phyloP scores from a whole-genome alignment of 2,797 vertebrate species.

The Schizopygopsis malacanthus region DNA sequence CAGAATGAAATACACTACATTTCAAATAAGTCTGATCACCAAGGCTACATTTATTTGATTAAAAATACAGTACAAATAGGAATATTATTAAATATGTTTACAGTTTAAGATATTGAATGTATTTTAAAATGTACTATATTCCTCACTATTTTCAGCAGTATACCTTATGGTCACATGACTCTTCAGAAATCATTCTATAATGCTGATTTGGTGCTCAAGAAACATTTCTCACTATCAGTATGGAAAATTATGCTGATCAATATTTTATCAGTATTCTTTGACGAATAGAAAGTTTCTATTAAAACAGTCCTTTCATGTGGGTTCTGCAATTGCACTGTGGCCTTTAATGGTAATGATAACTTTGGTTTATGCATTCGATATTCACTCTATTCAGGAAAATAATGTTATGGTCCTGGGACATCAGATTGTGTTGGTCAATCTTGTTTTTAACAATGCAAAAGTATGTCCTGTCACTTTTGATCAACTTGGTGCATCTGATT shows the following conservation, averaged over 20 bases:
- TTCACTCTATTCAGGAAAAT: background rate
- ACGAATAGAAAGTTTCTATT: too few species aligned
- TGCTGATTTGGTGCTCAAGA: background rate
- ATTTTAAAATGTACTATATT: background rate
- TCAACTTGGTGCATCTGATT: too few species aligned
- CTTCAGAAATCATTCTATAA: background rate
- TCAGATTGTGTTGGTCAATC: background rate
- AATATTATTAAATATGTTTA: background rate
- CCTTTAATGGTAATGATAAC: background rate
- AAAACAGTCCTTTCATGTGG: too few species aligned
- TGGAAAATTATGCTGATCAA: background rate
- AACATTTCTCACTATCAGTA: background rate
- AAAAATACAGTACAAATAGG: too few species aligned
- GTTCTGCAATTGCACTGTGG: background rate
- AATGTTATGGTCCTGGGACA: background rate
- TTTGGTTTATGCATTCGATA: background rate
- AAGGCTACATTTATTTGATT: background rate
- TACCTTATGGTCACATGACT: background rate
- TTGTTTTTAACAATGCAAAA: background rate
- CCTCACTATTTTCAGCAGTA: background rate
- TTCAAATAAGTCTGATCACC: background rate
- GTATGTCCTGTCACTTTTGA: background rate
- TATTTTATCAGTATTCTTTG: background rate
- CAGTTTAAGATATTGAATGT: background rate
- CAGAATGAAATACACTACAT: background rate